Evolutionary conservation across 2,797 vertebrate species (phyloP), one percentile per base, ranked within the genome.

Genomic region (Acestrorhynchus altus): DNA sequence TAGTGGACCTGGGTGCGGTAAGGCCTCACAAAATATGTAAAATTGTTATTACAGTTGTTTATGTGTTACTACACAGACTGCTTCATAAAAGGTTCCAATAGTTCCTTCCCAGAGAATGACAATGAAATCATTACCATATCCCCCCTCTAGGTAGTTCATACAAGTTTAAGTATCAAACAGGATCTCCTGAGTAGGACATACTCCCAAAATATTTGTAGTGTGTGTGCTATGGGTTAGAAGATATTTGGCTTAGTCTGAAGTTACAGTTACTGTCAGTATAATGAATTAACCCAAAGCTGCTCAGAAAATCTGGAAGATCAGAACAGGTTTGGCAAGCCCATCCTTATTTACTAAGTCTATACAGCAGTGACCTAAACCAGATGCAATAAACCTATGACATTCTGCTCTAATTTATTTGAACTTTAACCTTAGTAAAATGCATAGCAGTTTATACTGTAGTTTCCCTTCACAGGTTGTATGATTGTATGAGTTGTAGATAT

Each of bases 1-100:
- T 98, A 79, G 66, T 95, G 16, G 96, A 98, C 85, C 93, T 97
- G 0, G 96, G 96, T 82, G 81, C 76, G 0, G 96, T 98, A 90
- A 93, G 94, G 57, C 10, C 35, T n/a, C 47, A 24, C 18, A 64
- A n/a, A 69, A 46, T 18, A 3, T 10, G 4, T 20, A 22, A 68
- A 7, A 0, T 40, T 15, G 39, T 12, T 22, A 15, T 20, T 64
- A 2, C 61, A 1, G 35, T 42, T 42, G 22, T 35, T 35, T 35
- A 35, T 35, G 31, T 35, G 31, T 2, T 35, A 35, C 31, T n/a
- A n/a, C n/a, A n/a, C n/a, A n/a, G n/a, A n/a, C n/a, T n/a, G n/a
- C 44, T 11, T 59, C 4, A 64, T 42, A 9, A 44, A 24, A 65
- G 15, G 11, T 40, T 18, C 26, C 9, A 0, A n/a, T 0, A 64